A percentile compares a stretch with the other conserved stretches of the same genome.
These are phyloP conservation scores for Norana najaformis DNA, from an alignment of 2,888 invertebrate genomes.

Conservation along the genomic window DNA sequence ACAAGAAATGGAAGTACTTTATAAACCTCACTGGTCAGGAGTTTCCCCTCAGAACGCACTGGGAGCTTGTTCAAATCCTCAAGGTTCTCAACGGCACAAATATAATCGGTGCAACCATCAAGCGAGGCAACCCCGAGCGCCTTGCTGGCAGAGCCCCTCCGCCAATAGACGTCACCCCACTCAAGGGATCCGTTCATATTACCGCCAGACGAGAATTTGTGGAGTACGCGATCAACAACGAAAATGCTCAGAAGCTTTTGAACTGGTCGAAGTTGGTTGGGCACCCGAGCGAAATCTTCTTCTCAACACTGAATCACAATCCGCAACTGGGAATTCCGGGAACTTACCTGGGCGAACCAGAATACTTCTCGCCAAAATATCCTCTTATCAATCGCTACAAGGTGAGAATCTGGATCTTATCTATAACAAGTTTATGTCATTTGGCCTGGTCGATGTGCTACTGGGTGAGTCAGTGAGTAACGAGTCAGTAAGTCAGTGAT, in stretches of 20 bases:
- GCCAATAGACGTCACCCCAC: constrained; percentile 40
- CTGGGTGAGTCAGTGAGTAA: no score
- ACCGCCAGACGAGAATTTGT: constrained; percentile 49
- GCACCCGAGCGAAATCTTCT: constrained; percentile 55
- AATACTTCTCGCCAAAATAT: not conserved
- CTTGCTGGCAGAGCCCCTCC: not conserved
- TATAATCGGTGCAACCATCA: constrained; percentile 28
- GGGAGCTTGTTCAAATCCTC: constrained; percentile 54
- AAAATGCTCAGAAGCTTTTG: constrained; percentile 46
- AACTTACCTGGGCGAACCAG: constrained; percentile 41
- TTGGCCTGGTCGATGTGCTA: no score
- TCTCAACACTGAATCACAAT: constrained; percentile 53
- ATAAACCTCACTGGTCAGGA: constrained; percentile 58
- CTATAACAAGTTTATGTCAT: no score
- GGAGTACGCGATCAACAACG: constrained; percentile 49
- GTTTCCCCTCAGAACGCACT: constrained; percentile 56
- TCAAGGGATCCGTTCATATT: constrained; percentile 52
- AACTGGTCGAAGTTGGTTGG: constrained; percentile 51
- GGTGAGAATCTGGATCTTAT: not conserved
- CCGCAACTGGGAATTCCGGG: constrained; percentile 50
- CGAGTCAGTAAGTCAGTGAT: no score
- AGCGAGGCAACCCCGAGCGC: not conserved
- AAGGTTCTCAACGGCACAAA: constrained; percentile 54
- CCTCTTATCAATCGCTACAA: not conserved
- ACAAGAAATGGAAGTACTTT: constrained; percentile 44